phyloP scores from a whole-genome alignment of 2,113 vertebrate species.

The Rhinichthys klamathensis region DNA sequence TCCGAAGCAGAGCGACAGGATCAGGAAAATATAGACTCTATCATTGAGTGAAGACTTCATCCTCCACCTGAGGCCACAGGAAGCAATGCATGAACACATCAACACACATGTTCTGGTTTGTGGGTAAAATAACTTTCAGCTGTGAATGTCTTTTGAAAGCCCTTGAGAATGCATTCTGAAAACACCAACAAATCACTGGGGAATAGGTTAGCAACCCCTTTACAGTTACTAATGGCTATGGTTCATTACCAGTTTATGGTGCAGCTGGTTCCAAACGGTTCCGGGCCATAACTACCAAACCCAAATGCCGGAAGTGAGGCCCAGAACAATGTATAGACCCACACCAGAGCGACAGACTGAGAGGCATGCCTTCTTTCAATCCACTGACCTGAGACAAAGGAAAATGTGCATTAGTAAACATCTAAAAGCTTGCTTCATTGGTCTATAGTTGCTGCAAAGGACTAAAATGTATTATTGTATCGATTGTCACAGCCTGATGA shows the following conservation, averaged over 20 bases:
- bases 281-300: slow-evolving; percentile 67
- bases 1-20: slow-evolving; percentile 61
- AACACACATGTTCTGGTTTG: neutral
- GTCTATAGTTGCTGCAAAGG: neutral
- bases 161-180: slow-evolving; percentile 3
- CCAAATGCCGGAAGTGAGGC: slow-evolving; percentile 60
- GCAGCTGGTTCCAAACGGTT: slow-evolving; percentile 68
- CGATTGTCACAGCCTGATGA: neutral
- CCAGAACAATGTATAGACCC: slow-evolving; percentile 64
- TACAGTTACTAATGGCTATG: neutral
- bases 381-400: slow-evolving; percentile 62
- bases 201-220: neutral
- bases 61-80: slow-evolving; percentile 62
- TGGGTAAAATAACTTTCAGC: neutral
- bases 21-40: slow-evolving; percentile 60
- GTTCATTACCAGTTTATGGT: slow-evolving; percentile 64
- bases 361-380: slow-evolving; percentile 59
- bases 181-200: neutral
- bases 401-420: neutral
- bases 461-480: neutral
- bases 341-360: slow-evolving; percentile 55
- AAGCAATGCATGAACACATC: neutral
- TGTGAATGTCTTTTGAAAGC: neutral
- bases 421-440: neutral
- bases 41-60: slow-evolving; percentile 56